phyloP scores from a whole-genome alignment of 1,140 invertebrate species.

The Dendrolimus kikuchii region DNA sequence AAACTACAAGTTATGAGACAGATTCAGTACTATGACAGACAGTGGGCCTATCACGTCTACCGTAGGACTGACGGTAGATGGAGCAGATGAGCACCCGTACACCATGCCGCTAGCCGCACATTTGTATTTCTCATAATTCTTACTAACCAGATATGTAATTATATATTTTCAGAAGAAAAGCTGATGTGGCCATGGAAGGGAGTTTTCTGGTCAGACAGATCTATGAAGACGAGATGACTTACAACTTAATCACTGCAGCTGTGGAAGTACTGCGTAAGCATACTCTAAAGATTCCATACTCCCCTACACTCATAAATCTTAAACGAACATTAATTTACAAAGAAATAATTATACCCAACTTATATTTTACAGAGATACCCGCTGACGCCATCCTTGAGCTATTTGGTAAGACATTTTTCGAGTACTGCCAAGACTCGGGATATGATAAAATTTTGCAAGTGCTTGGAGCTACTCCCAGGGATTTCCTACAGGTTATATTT shows the following conservation, averaged over 20 bases:
- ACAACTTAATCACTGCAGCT: constrained; percentile 92
- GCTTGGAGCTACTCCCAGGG: constrained; percentile 90
- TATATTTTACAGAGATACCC: constrained; percentile 87
- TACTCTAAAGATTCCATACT: no score
- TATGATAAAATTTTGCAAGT: constrained; percentile 95
- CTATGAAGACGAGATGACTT: constrained; percentile 96
- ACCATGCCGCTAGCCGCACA: no score
- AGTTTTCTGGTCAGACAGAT: constrained; percentile 95
- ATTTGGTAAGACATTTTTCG: constrained; percentile 95
- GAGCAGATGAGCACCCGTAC: no score
- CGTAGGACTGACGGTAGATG: no score
- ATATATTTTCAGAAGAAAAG: constrained; percentile 84
- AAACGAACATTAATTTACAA: no score
- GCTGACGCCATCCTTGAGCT: constrained; percentile 92
- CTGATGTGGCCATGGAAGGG: constrained; percentile 93
- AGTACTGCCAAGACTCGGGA: constrained; percentile 95
- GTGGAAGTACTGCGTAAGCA: constrained; percentile 91
- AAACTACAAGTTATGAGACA: no score
- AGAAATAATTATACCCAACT: no score
- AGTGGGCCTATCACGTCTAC: no score
- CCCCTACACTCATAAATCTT: no score
- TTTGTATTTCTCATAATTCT: no score
- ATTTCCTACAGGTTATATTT: constrained; percentile 90
- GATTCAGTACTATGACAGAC: no score
- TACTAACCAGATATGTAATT: constrained; percentile 1